phyloP scores from a whole-genome alignment of 2,113 vertebrate species.

The Alligator sinensis region DNA sequence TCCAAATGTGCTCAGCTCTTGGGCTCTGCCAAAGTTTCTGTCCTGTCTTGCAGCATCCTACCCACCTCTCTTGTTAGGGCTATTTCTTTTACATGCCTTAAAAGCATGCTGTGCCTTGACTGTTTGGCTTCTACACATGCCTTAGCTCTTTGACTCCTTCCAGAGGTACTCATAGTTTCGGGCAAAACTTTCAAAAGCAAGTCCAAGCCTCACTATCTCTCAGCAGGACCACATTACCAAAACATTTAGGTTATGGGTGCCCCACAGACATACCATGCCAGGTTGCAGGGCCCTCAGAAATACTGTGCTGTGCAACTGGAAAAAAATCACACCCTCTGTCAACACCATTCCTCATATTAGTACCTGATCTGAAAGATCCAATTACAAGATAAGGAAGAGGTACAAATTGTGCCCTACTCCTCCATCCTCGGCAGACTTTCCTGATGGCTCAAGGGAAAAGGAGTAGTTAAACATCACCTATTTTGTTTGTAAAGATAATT shows the following conservation, averaged over 20 bases:
- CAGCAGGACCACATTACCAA: not conserved
- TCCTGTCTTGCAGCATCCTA: fast-evolving
- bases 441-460: conserved; percentile 30
- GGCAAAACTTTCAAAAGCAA: not conserved
- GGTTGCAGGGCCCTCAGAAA: too few species aligned
- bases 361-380: not conserved
- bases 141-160: fast-evolving
- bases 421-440: conserved; percentile 14
- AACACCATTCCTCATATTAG: not conserved
- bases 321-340: not conserved
- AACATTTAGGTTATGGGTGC: not conserved
- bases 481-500: conserved; percentile 51
- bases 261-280: too few species aligned
- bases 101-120: fast-evolving
- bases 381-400: not conserved
- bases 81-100: not conserved
- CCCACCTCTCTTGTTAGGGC: fast-evolving
- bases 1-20: not conserved
- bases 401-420: conserved; percentile 46
- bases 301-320: too few species aligned
- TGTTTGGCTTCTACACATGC: not conserved
- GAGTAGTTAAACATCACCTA: conserved; percentile 50
- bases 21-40: not conserved
- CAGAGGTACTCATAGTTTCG: not conserved
- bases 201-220: not conserved